These are phyloP conservation scores for Polyergus mexicanus DNA, from an alignment of 1,140 invertebrate genomes.

Conservation along the genomic window DNA sequence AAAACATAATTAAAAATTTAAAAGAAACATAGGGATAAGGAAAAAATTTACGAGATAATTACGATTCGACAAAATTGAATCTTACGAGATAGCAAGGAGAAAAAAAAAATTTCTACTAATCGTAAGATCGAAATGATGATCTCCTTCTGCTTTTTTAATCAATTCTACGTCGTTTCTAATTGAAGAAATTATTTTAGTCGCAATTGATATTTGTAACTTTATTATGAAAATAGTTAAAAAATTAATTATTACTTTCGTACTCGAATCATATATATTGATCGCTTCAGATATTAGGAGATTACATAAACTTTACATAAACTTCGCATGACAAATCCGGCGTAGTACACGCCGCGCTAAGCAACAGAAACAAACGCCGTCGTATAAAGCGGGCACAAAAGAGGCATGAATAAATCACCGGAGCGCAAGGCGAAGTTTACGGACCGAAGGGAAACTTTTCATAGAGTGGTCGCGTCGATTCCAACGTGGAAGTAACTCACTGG, in stretches of 20 bases:
- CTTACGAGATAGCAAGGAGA: not conserved
- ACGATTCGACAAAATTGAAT: not conserved
- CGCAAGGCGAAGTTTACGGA: slow-evolving; percentile 37
- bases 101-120: not conserved
- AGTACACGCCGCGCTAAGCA: slow-evolving; percentile 40
- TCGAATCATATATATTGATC: slow-evolving; percentile 18
- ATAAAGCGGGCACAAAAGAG: slow-evolving; percentile 55
- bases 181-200: not conserved
- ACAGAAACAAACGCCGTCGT: slow-evolving; percentile 45
- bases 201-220: slow-evolving; percentile 16
- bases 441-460: slow-evolving; percentile 69
- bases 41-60: slow-evolving; percentile 50
- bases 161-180: slow-evolving; percentile 9
- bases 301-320: slow-evolving; percentile 40
- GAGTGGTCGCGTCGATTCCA: slow-evolving; percentile 63
- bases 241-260: slow-evolving; percentile 35
- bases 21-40: not conserved
- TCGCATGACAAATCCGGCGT: slow-evolving; percentile 45
- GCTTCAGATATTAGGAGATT: not conserved
- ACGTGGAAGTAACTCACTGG: slow-evolving; percentile 63
- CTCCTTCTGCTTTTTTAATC: not conserved
- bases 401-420: slow-evolving; percentile 58
- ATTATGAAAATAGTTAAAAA: slow-evolving; percentile 22
- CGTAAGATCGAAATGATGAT: not conserved
- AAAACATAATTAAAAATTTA: slow-evolving; percentile 29